Conservation (phyloP, 2,888 invertebrate genomes). For the Drosophila conformis region DNA sequence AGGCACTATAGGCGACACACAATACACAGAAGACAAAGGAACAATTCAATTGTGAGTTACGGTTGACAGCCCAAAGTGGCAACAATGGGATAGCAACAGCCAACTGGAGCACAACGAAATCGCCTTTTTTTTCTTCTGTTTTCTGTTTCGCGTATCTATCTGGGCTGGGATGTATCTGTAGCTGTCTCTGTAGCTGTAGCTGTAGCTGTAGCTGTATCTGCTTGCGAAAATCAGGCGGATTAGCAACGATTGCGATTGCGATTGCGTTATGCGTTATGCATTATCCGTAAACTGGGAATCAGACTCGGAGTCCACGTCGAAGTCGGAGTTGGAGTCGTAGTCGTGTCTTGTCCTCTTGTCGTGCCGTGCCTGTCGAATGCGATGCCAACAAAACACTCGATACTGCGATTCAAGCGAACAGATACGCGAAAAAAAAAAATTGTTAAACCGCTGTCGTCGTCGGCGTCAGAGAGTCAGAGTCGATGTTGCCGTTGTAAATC, state of each 20-base stretch:
- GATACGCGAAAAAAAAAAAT: slow-evolving; percentile 38
- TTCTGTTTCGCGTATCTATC: slow-evolving; percentile 23
- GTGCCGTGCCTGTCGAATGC: slow-evolving; percentile 47
- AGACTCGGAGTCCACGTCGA: background rate
- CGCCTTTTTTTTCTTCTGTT: slow-evolving; percentile 4
- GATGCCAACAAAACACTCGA: slow-evolving; percentile 32
- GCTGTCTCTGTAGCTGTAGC: slow-evolving; percentile 28
- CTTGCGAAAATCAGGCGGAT: slow-evolving; percentile 44
- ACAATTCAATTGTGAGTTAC: slow-evolving; percentile 80
- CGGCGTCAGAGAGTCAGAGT: slow-evolving; percentile 30
- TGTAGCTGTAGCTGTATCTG: slow-evolving; percentile 28
- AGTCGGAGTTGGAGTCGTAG: slow-evolving; percentile 20
- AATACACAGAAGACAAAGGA: slow-evolving; percentile 64
- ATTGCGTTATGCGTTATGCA: slow-evolving; percentile 46
- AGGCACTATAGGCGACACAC: slow-evolving; percentile 7
- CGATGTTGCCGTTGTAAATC: slow-evolving; percentile 79
- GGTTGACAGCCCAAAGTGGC: slow-evolving; percentile 65
- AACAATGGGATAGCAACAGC: slow-evolving; percentile 65
- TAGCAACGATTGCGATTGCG: slow-evolving; percentile 37
- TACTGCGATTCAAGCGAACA: slow-evolving; percentile 54
- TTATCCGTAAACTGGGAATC: slow-evolving; percentile 13
- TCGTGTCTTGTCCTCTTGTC: slow-evolving; percentile 50
- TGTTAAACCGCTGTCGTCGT: slow-evolving; percentile 21
- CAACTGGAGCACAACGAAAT: slow-evolving; percentile 59
- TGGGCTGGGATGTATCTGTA: background rate